A percentile compares a stretch with the other conserved stretches of the same genome.
phyloP scores from a whole-genome alignment of 2,113 vertebrate genomes.

The Anolis sagrei region DNA sequence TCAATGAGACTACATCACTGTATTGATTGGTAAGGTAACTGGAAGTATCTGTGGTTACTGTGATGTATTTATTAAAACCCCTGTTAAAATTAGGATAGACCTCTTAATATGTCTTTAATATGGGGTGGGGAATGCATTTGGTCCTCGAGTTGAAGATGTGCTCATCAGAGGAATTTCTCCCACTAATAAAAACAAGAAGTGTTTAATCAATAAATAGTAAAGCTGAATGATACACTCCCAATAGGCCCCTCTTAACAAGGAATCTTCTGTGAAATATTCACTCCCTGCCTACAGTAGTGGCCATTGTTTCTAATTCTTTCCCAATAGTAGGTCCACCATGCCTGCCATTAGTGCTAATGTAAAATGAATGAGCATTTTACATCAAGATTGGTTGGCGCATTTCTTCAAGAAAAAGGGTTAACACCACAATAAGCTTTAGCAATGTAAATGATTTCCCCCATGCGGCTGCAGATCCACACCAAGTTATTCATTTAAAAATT shows the following conservation, averaged over 20 bases:
- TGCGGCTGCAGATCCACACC: conserved; percentile 68
- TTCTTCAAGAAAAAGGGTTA: conserved; percentile 73
- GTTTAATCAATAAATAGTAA: conserved; percentile 72
- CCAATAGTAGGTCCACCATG: conserved; percentile 64
- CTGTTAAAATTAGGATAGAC: not conserved
- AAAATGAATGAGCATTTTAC: conserved; percentile 69
- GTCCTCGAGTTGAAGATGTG: conserved; percentile 17
- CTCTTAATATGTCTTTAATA: not conserved
- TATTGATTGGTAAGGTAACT: not conserved
- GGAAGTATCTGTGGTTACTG: not conserved
- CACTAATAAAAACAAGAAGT: conserved; percentile 57
- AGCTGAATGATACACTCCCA: conserved; percentile 69
- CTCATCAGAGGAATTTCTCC: conserved; percentile 50
- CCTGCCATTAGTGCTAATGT: conserved; percentile 67
- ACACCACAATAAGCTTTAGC: conserved; percentile 69
- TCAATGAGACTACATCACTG: not conserved
- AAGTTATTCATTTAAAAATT: conserved; percentile 79
- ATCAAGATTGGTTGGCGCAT: conserved; percentile 48
- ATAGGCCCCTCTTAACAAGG: conserved; percentile 62
- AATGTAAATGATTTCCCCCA: conserved; percentile 72
- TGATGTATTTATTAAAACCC: not conserved
- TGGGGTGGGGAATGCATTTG: not conserved
- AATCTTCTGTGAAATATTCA: conserved; percentile 68
- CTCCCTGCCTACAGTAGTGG: conserved; percentile 55
- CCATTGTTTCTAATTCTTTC: conserved; percentile 76